These are phyloP conservation scores for Philantomba maxwellii DNA, from an alignment of 2,113 vertebrate species.

Conservation along the genomic window DNA sequence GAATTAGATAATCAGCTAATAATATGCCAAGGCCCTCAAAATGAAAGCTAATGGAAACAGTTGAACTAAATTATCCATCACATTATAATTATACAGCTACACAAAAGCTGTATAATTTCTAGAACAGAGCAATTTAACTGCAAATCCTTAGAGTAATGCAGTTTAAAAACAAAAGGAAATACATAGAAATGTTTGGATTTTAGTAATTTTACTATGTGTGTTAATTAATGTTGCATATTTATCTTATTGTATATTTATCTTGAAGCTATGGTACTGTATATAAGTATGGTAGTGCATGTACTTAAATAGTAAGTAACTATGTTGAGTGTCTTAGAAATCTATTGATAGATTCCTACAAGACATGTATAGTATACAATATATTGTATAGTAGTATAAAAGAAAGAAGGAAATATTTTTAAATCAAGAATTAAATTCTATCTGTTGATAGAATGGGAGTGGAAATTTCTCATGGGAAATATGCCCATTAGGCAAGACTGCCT, in stretches of 20 bases:
- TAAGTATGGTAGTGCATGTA: too few relatives aligned
- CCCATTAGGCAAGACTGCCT: neutral
- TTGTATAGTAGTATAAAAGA: neutral
- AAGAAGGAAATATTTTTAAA: neutral
- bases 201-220: neutral
- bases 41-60: constrained; percentile 8
- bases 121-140: constrained; percentile 12
- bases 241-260: neutral
- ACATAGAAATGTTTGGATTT: neutral
- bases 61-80: neutral
- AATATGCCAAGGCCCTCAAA: neutral
- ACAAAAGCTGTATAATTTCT: neutral
- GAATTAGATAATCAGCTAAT: neutral
- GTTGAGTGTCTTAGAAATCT: neutral
- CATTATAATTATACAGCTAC: constrained; percentile 4
- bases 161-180: constrained; percentile 28
- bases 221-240: neutral
- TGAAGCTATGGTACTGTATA: neutral
- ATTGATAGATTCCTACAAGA: neutral
- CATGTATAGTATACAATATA: neutral
- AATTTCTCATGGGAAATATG: neutral
- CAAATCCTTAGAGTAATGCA: neutral
- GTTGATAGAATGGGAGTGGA: neutral
- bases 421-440: neutral
- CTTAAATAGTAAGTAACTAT: neutral